Evolutionary conservation across 1,140 invertebrate genomes (phyloP), one percentile per base, ranked within the genome.

Genomic region (Andrena cerasifolii): DNA sequence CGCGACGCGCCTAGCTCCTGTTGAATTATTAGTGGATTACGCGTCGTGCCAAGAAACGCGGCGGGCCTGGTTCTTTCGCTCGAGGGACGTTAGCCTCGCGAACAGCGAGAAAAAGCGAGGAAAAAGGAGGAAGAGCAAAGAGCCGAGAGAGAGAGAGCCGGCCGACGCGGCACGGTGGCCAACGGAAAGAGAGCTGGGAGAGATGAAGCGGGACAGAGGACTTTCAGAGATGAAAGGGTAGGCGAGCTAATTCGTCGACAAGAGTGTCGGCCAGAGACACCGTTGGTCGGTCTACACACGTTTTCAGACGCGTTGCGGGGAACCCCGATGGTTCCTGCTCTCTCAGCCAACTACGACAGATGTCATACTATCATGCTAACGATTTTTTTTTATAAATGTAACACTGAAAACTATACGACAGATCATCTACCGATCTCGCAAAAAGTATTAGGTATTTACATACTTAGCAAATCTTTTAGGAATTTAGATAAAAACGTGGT

Each of bases 11-110:
- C 59, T 75, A 56, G 54, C 43, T 51, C 18, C 70, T 18, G 21
- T 73, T 87, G 77, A 87, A 87, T 87, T 87, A 87, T 87, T 87
- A 87, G 79, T 77, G 81, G 75, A 84, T 87, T 84, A 81, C 78
- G 82, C 26, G 31, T 86, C 78, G 82, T 65, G 86, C 47, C 59
- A 80, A 82, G 79, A 59, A 63, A 14, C 56, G 78, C 58, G 68
- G 49, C 73, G 70, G 28, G 12, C 59, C 36, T 78, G 63, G 47
- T 79, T 79, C 51, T 77, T 65, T 79, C 63, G 33, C 77, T 65
- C 43, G 66, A 54, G 76, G 51, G 66, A 83, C 67, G 68, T 76
- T 73, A 84, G 67, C 28, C 43, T 79, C 80, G 75, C 68, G 43
- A 31, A 24, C 40, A 24, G 33, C 45, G 56, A 26, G 33, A 16